Evolutionary conservation across 2,797 vertebrate species (phyloP), one percentile per base, ranked within the genome.

Genomic region (Lates japonicus): DNA sequence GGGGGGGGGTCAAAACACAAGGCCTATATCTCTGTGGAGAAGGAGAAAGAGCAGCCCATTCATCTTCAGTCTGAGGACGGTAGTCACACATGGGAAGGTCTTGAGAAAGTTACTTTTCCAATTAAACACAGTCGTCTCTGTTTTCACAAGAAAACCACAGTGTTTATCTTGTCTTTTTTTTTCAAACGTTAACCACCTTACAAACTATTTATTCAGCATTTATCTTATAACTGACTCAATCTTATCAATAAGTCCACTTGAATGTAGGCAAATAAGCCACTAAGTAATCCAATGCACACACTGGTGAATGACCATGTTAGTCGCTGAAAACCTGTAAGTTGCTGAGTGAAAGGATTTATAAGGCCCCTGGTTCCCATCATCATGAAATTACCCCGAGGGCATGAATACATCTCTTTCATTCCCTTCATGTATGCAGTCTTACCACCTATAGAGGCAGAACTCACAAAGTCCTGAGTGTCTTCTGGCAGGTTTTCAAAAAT

Each of bases 341-440:
- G 37, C 54, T 81, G 59, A n/a, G 69, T 76, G 74, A 84, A 86
- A 81, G 79, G n/a, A n/a, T 87, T 90, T 87, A 85, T 73, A 58
- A 48, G 67, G 75, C 68, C 79, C 83, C 67, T 75, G 81, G 85
- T 88, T 84, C 78, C 83, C n/a, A n/a, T 78, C 80, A 90, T 86
- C 82, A 87, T 69, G 60, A 84, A 87, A 79, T 82, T 52, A 81
- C n/a, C n/a, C n/a, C 72, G 70, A 75, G n/a, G 87, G 69, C 62
- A 87, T 91, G 86, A 94, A 93, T 93, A 76, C 12, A 1, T 67
- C 74, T 86, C 90, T 91, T 95, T 95, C 88, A 94, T 83, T 88
- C 52, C n/a, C 70, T 70, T 64, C 16, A 55, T 82, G 71, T 73
- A 80, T 82, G 73, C 70, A 71, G 60, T 71, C 85, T 84, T 61